Conservation (phyloP, 1,140 invertebrate species). For the Sarcophaga peregrina region DNA sequence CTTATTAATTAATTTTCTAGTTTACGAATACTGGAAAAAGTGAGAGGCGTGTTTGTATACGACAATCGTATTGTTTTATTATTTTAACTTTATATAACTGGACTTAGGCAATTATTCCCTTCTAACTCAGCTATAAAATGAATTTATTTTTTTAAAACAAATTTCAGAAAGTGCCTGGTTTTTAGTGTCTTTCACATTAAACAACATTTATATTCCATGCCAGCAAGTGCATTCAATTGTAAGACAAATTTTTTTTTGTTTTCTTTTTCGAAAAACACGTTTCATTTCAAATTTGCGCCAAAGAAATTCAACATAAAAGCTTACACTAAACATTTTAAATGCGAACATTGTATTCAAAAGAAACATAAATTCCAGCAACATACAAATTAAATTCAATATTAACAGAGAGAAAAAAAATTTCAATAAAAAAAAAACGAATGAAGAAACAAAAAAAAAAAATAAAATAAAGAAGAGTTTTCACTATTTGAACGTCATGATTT, state of each 20-base stretch:
- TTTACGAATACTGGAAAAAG: no score
- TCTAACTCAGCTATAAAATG: no score
- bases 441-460: slow-evolving; percentile 13
- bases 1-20: no score
- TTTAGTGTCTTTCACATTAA: no score
- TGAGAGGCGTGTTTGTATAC: no score
- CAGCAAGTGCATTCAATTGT: neutral
- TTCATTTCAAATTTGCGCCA: slow-evolving; percentile 19
- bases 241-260: neutral
- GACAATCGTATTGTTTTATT: no score
- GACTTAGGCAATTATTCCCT: no score
- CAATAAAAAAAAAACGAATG: no score
- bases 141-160: no score
- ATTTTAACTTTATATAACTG: no score
- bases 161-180: no score
- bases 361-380: neutral
- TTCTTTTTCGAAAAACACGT: slow-evolving; percentile 12
- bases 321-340: slow-evolving; percentile 12
- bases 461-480: slow-evolving; percentile 12
- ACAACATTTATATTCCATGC: neutral
- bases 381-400: neutral
- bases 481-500: slow-evolving; percentile 15
- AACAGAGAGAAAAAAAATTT: neutral
- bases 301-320: slow-evolving; percentile 8
- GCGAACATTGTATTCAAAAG: slow-evolving; percentile 22